These are phyloP conservation scores for Ptilorrhoa leucosticta DNA, from an alignment of 2,113 vertebrate species.

Conservation along the genomic window DNA sequence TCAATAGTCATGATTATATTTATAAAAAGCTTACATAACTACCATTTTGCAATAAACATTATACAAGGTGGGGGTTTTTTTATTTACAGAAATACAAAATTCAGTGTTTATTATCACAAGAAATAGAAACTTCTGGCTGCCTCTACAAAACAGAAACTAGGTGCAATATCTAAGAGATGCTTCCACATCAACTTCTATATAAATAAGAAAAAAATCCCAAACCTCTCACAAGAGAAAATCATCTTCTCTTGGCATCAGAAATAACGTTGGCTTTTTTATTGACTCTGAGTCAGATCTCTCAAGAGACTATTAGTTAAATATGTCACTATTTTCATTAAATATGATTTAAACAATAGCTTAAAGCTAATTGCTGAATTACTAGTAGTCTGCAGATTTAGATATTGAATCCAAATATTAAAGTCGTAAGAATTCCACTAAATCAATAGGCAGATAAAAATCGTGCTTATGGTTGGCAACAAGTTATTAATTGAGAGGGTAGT, in stretches of 20 bases:
- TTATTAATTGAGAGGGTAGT: neutral
- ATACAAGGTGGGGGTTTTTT: neutral
- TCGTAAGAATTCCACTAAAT: neutral
- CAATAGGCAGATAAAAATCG: neutral
- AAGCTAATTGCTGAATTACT: constrained; percentile 11
- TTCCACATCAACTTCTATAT: neutral
- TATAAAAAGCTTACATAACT: neutral
- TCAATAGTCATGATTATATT: neutral
- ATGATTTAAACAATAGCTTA: constrained; percentile 17
- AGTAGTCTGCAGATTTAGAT: neutral
- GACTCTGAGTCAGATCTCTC: constrained; percentile 3
- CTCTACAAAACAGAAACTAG: neutral
- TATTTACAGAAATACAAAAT: neutral
- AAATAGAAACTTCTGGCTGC: neutral
- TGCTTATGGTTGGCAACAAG: neutral
- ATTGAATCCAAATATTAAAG: neutral
- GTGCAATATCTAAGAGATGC: neutral
- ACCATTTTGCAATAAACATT: neutral
- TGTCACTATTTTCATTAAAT: constrained; percentile 23
- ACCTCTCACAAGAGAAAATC: neutral
- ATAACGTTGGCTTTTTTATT: neutral
- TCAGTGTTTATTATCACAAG: neutral
- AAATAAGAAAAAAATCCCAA: neutral
- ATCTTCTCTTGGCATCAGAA: neutral
- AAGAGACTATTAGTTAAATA: neutral